Evolutionary conservation across 2,797 vertebrate species (phyloP).

Genomic region (Poeciliopsis turneri): DNA sequence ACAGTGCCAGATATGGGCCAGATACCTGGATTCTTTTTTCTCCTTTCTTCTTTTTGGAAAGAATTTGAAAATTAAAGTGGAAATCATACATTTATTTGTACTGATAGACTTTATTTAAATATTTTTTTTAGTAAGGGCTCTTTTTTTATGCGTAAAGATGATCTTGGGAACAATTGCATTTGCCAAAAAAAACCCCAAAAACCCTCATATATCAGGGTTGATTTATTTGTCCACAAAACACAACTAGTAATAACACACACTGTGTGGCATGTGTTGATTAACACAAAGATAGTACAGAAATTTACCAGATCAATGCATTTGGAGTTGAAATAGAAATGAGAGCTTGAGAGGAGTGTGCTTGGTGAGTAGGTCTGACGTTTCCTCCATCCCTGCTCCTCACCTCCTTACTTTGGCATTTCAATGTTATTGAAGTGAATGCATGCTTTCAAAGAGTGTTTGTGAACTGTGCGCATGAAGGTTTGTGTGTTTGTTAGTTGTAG

Average conservation of each 20-base stretch:
- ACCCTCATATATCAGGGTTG: neutral
- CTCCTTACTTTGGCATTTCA: constrained; percentile 32
- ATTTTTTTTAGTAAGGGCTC: neutral
- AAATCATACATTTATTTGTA: neutral
- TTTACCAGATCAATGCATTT: constrained; percentile 62
- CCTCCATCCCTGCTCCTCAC: constrained; percentile 21
- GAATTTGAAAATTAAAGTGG: neutral
- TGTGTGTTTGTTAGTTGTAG: constrained; percentile 35
- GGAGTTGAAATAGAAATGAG: constrained; percentile 44
- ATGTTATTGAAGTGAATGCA: constrained; percentile 65
- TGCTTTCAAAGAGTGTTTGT: constrained; percentile 63
- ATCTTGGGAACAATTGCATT: neutral
- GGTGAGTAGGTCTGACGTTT: constrained; percentile 12
- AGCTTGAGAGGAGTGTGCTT: constrained; percentile 29
- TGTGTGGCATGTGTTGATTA: constrained; percentile 26
- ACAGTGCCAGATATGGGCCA: neutral
- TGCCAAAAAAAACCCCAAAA: neutral
- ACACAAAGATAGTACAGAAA: constrained; percentile 52
- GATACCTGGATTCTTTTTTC: neutral
- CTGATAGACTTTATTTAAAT: neutral
- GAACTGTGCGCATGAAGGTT: constrained; percentile 12
- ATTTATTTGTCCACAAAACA: neutral
- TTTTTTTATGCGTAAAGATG: neutral
- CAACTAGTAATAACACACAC: neutral
- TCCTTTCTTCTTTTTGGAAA: neutral